Evolutionary conservation across 2,797 vertebrate species (phyloP).

Genomic region (Platalea minor): DNA sequence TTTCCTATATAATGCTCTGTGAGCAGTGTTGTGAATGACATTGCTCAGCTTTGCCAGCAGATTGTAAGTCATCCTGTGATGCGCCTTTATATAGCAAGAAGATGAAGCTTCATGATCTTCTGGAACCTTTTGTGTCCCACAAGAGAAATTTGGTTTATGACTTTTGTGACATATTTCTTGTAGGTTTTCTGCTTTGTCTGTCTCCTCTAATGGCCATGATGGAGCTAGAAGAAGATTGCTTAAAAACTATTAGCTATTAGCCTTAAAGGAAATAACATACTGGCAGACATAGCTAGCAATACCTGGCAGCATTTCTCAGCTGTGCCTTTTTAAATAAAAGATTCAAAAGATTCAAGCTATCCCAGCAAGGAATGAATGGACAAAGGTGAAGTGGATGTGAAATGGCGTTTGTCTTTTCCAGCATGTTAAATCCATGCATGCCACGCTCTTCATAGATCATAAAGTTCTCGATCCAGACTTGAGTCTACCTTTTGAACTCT

Average conservation of each 20-base stretch:
- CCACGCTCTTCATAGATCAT: neutral
- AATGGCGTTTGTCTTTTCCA: neutral
- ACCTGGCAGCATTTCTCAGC: neutral
- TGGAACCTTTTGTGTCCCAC: neutral
- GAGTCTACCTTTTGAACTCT: conserved; percentile 19
- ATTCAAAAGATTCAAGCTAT: neutral
- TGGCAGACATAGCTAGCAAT: neutral
- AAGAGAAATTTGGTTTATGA: neutral
- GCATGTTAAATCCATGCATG: neutral
- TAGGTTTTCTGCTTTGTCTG: neutral
- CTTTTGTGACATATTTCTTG: neutral
- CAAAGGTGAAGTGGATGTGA: neutral
- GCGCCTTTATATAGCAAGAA: neutral
- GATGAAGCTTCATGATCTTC: neutral
- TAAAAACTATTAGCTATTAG: neutral
- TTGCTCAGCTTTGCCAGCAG: neutral
- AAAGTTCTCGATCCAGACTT: neutral
- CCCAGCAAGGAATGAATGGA: neutral
- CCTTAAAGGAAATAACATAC: neutral
- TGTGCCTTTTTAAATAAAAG: neutral
- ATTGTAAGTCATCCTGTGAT: neutral
- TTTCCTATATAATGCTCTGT: neutral
- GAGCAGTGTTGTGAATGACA: neutral
- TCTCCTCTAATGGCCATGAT: neutral
- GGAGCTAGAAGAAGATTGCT: neutral